A percentile compares a stretch with the other conserved stretches of the same genome.
Evolutionary conservation across 2,888 invertebrate species (phyloP).

Genomic region (Nemotelus pantherinus): DNA sequence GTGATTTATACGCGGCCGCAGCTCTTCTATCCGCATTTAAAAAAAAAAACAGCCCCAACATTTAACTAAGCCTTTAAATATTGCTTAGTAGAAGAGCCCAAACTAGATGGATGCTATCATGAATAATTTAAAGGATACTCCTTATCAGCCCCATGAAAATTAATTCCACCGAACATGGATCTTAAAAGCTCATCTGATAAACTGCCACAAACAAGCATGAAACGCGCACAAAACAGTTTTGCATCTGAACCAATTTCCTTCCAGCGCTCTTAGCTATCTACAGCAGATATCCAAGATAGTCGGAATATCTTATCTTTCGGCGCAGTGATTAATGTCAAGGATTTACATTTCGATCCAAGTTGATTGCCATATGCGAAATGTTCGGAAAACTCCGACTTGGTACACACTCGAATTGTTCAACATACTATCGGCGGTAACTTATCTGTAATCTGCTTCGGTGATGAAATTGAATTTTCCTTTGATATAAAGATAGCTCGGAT

Average conservation of each 20-base stretch:
- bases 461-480: slow-evolving; percentile 15
- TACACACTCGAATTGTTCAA: neutral
- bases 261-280: neutral
- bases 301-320: slow-evolving; percentile 19
- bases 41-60: too few species aligned
- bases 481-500: neutral
- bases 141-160: slow-evolving; percentile 3
- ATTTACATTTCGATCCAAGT: neutral
- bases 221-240: slow-evolving; percentile 4
- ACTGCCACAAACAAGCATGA: slow-evolving; percentile 4
- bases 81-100: too few species aligned
- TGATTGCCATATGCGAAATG: neutral
- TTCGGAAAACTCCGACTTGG: neutral
- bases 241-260: neutral
- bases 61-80: too few species aligned
- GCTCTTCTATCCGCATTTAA: too few species aligned
- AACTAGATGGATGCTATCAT: slow-evolving; percentile 11
- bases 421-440: neutral
- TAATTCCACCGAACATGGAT: slow-evolving; percentile 11
- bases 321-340: slow-evolving; percentile 28
- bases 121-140: neutral
- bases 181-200: slow-evolving; percentile 32
- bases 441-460: neutral
- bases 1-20: too few species aligned
- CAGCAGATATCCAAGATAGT: neutral